Conservation (phyloP, 1,140 invertebrate genomes). For the Scaptomyza hsui region DNA sequence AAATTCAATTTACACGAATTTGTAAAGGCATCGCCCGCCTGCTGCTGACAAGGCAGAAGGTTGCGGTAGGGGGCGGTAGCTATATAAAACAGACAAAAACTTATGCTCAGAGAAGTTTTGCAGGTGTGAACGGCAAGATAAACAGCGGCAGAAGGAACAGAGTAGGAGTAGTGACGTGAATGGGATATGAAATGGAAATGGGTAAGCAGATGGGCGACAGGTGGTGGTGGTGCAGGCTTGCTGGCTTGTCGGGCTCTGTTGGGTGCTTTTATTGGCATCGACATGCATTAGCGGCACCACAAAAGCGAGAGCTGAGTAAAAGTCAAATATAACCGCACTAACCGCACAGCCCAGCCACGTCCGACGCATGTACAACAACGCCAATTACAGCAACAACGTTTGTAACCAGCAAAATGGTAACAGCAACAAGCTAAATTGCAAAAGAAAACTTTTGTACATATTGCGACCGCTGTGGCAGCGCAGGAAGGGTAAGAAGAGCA, state of each 20-base stretch:
- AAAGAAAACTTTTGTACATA: conserved; percentile 76
- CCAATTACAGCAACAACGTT: conserved; percentile 39
- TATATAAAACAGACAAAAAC: conserved; percentile 53
- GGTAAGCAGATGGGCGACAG: not conserved
- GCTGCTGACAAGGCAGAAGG: conserved; percentile 1
- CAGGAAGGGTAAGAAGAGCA: not conserved
- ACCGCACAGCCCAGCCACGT: conserved; percentile 56
- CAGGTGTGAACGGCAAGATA: conserved; percentile 80
- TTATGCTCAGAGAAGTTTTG: conserved; percentile 67
- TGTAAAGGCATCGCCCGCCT: conserved; percentile 60
- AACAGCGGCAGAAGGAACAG: conserved; percentile 40
- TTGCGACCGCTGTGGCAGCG: conserved; percentile 28
- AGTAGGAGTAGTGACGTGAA: not conserved
- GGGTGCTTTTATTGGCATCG: conserved; percentile 69
- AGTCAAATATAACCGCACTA: conserved; percentile 74
- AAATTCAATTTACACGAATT: conserved; percentile 83
- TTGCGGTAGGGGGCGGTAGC: not conserved
- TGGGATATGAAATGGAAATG: not conserved
- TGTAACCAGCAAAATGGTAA: conserved; percentile 14
- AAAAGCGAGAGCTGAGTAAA: conserved; percentile 66
- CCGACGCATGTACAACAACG: conserved; percentile 58
- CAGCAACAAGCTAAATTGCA: conserved; percentile 77
- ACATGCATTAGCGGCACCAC: conserved; percentile 75
- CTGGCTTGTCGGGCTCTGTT: not conserved
- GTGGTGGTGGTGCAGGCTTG: conserved; percentile 8